These are phyloP conservation scores for Empis livida DNA, from an alignment of 2,888 invertebrate species.

Conservation along the genomic window DNA sequence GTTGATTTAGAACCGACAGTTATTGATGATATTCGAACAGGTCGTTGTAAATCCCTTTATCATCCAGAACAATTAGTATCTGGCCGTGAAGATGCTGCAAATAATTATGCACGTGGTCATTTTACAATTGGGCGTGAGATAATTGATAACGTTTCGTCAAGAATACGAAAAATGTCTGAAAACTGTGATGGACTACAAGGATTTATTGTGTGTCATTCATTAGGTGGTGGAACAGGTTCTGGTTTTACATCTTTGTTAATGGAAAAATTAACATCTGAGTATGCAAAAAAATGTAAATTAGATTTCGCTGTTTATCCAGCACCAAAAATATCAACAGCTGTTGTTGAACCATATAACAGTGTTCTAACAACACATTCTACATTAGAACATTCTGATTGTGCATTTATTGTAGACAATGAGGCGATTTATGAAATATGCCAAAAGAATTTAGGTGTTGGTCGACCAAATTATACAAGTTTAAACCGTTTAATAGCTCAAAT, in stretches of 20 bases:
- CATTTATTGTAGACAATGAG: slow-evolving; percentile 91
- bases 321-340: slow-evolving; percentile 81
- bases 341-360: slow-evolving; percentile 90
- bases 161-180: slow-evolving; percentile 70
- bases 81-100: slow-evolving; percentile 82
- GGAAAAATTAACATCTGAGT: slow-evolving; percentile 72
- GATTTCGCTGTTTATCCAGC: slow-evolving; percentile 88
- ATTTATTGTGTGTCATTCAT: slow-evolving; percentile 81
- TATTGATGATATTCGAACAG: slow-evolving; percentile 28
- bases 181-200: slow-evolving; percentile 71
- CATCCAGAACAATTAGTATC: slow-evolving; percentile 67
- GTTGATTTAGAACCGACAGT: slow-evolving; percentile 31
- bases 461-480: slow-evolving; percentile 55
- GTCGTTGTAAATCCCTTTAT: slow-evolving; percentile 22
- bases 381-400: slow-evolving; percentile 74
- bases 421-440: slow-evolving; percentile 91
- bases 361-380: slow-evolving; percentile 85
- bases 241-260: slow-evolving; percentile 80
- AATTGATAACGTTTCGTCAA: slow-evolving; percentile 56
- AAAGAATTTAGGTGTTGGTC: slow-evolving; percentile 62
- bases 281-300: slow-evolving; percentile 75
- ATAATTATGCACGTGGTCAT: slow-evolving; percentile 81
- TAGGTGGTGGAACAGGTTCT: slow-evolving; percentile 77
- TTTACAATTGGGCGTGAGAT: slow-evolving; percentile 76
- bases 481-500: slow-evolving; percentile 61